Percentiles rank a stretch among this genome's conserved stretches.
These are phyloP conservation scores for Leuctra nigra DNA, from an alignment of 2,888 invertebrate genomes.

Conservation along the genomic window DNA sequence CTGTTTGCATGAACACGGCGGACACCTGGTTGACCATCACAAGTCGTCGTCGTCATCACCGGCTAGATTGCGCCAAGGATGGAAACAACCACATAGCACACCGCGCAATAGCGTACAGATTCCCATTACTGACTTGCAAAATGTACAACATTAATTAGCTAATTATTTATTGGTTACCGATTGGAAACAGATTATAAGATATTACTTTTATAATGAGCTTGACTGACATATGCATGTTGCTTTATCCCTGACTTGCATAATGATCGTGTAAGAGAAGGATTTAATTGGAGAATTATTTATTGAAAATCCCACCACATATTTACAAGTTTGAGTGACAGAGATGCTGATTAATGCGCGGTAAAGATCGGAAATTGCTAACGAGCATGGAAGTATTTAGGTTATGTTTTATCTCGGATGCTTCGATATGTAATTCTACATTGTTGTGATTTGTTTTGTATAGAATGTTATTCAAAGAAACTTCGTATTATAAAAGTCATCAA, in stretches of 20 bases:
- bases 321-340: not conserved
- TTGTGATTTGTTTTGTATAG: conserved; percentile 4
- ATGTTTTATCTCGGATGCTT: not conserved
- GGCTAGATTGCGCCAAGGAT: too few species aligned
- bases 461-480: too few species aligned
- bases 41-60: too few species aligned
- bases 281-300: not conserved
- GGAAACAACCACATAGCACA: too few species aligned
- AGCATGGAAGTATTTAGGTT: conserved; percentile 1
- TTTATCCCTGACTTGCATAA: not conserved
- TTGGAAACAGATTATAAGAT: not conserved
- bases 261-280: not conserved
- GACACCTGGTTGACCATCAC: too few species aligned
- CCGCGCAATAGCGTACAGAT: too few species aligned
- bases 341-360: not conserved
- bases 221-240: conserved; percentile 4
- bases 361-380: not conserved
- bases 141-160: not conserved
- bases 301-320: not conserved
- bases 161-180: not conserved
- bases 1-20: too few species aligned
- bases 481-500: not conserved
- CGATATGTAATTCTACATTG: not conserved
- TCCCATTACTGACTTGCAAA: not conserved
- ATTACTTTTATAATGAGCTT: conserved; percentile 3